Conservation (phyloP, 2,797 vertebrate genomes). For the Enteromius fasciolatus region DNA sequence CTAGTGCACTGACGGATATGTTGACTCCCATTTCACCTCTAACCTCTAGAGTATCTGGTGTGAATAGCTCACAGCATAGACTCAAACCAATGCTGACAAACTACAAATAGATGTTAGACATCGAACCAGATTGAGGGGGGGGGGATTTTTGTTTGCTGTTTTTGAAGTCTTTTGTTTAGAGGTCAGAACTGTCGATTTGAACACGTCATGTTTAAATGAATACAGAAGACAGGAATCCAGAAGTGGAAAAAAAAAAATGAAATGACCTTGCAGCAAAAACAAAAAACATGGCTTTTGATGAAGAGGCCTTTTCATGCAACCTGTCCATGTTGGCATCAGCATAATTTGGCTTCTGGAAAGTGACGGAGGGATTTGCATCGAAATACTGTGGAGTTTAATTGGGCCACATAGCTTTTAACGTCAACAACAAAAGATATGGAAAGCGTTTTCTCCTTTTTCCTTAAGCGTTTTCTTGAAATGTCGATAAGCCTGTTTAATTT, state of each 20-base stretch:
- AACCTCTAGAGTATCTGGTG: slow-evolving; percentile 29
- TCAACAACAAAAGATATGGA: neutral
- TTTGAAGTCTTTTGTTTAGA: slow-evolving; percentile 8
- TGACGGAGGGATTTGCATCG: neutral
- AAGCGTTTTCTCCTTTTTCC: neutral
- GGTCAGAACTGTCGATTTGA: slow-evolving; percentile 21
- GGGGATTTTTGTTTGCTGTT: neutral
- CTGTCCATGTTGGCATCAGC: neutral
- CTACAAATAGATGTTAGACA: slow-evolving; percentile 19
- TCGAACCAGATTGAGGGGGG: neutral
- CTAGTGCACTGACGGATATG: slow-evolving; percentile 9
- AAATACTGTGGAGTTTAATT: slow-evolving; percentile 17
- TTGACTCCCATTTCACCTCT: slow-evolving; percentile 28
- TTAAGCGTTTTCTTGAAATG: slow-evolving; percentile 1
- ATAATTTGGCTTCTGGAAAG: neutral
- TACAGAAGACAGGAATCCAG: slow-evolving; percentile 11
- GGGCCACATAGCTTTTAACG: neutral
- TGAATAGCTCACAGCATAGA: slow-evolving; percentile 3
- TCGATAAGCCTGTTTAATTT: slow-evolving; percentile 4
- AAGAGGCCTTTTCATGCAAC: neutral
- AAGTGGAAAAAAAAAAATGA: neutral
- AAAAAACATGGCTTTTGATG: neutral
- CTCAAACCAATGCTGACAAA: slow-evolving; percentile 15
- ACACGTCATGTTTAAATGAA: neutral
- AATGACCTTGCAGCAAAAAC: slow-evolving; percentile 22